Percentiles rank a stretch among this genome's conserved stretches.
These are phyloP conservation scores for Drosophila leontia DNA, from an alignment of 1,140 invertebrate species.

Conservation along the genomic window DNA sequence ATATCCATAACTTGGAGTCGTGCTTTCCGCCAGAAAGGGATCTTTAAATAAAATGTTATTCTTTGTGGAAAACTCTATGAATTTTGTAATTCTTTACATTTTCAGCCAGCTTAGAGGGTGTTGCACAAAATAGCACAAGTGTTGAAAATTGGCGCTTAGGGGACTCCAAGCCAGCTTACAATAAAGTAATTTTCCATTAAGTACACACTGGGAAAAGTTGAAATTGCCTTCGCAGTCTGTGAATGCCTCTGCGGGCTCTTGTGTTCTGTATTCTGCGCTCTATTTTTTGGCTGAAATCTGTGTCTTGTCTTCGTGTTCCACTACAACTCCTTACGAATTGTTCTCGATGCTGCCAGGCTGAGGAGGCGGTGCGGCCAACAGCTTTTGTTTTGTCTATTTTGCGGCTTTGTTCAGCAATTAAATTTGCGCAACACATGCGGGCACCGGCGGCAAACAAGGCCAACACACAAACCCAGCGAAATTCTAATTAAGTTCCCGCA, in stretches of 20 bases:
- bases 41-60: constrained; percentile 10
- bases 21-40: constrained; percentile 33
- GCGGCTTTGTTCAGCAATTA: constrained; percentile 81
- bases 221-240: constrained; percentile 66
- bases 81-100: constrained; percentile 3
- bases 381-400: constrained; percentile 70
- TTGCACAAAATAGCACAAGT: constrained; percentile 66
- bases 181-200: constrained; percentile 80
- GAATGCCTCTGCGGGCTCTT: constrained; percentile 47
- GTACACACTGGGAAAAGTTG: constrained; percentile 71
- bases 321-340: constrained; percentile 21
- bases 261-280: constrained; percentile 11
- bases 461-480: constrained; percentile 16
- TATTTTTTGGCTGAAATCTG: constrained; percentile 43
- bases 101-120: background rate
- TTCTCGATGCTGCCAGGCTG: background rate
- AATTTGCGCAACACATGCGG: constrained; percentile 75
- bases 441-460: constrained; percentile 26
- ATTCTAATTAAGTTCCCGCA: constrained; percentile 40
- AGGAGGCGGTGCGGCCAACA: constrained; percentile 19
- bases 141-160: constrained; percentile 66
- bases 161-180: constrained; percentile 40
- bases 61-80: background rate
- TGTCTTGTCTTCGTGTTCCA: constrained; percentile 49
- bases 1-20: constrained; percentile 56